Base-by-base conservation (phyloP, 2,797 vertebrate genomes). In the Tachyglossus aculeatus region DNA sequence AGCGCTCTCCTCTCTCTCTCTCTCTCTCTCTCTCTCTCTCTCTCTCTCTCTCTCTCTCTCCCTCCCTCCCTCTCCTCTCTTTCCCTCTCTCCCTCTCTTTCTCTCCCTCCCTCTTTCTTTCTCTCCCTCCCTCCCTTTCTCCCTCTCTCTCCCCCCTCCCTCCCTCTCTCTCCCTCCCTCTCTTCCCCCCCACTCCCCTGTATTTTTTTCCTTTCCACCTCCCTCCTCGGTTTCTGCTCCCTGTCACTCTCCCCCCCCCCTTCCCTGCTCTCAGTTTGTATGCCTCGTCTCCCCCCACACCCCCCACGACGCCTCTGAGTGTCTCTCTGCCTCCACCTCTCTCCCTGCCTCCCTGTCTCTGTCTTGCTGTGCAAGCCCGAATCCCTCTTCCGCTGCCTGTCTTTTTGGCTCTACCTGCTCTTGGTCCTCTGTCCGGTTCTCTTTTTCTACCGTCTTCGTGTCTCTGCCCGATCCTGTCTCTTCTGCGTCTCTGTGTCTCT, bases 21-120 rank as follows among this genome's bases (percentile, higher is more conserved):
- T 84, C 69, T 62, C 82, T 36, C 75, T 32, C 69, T 15, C 45
- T 44, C 43, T 71, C 40, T 65, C 43, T 47, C 52, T 45, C 9
- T 82, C 76, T 80, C 58, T 84, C 75, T 77, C 79, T 59, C 75
- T 81, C 80, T 54, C 60, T 60, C 72, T 70, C 55, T 37, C 75
- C 71, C 59, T 40, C 39, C 51, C 77, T 27, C 24, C 29, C 44
- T 27, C 14, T 47, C 15, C 44, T 27, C 44, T 44, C 9, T 25
- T 22, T 16, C 11, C 47, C 11, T 47, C 29, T 45, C 29, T 29
- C 18, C 18, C 72, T 77, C 60, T 78, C 67, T 71, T 79, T 67
- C 73, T 43, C 61, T 52, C 33, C 45, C 55, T 31, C 78, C 71
- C 32, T 59, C 80, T 33, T 39, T 61, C 48, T 59, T 61, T 56